Percentiles rank a stretch among this genome's conserved stretches.
phyloP scores from a whole-genome alignment of 2,888 invertebrate genomes.

The Hipparchia sbordonii region DNA sequence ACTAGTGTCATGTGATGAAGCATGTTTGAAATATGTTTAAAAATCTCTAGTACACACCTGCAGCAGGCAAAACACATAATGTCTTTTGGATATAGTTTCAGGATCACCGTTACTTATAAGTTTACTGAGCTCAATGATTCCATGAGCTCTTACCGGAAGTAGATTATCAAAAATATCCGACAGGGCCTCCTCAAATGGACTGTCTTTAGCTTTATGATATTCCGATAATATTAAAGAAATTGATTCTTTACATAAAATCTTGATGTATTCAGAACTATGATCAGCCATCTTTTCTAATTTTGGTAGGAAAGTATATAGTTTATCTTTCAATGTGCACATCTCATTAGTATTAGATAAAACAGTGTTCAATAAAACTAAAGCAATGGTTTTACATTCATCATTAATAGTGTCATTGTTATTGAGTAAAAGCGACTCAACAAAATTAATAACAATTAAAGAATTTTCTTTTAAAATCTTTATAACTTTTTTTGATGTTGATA shows the following conservation, averaged over 20 bases:
- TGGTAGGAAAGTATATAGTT: conserved; percentile 59
- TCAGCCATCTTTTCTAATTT: conserved; percentile 53
- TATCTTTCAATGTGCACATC: conserved; percentile 45
- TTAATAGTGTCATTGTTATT: conserved; percentile 48
- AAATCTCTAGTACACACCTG: conserved; percentile 74
- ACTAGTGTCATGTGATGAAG: too few species aligned
- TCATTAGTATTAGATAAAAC: conserved; percentile 61
- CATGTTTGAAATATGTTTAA: too few species aligned
- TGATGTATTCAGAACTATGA: conserved; percentile 53
- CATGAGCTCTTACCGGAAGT: conserved; percentile 92
- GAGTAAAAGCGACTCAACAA: conserved; percentile 65
- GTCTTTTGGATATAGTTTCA: conserved; percentile 85
- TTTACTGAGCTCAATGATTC: conserved; percentile 87
- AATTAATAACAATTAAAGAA: conserved; percentile 71
- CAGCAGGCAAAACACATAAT: conserved; percentile 87
- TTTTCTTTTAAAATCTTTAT: conserved; percentile 67
- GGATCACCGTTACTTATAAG: conserved; percentile 86
- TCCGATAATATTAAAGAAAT: conserved; percentile 57
- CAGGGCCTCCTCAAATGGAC: conserved; percentile 84
- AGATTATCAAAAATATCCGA: conserved; percentile 86
- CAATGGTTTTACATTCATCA: conserved; percentile 71
- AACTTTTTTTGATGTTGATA: conserved; percentile 72
- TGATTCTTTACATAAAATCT: conserved; percentile 65
- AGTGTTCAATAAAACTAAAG: conserved; percentile 69
- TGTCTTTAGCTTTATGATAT: conserved; percentile 47